phyloP scores from a whole-genome alignment of 2,113 vertebrate species.

The Festucalex cinctus region DNA sequence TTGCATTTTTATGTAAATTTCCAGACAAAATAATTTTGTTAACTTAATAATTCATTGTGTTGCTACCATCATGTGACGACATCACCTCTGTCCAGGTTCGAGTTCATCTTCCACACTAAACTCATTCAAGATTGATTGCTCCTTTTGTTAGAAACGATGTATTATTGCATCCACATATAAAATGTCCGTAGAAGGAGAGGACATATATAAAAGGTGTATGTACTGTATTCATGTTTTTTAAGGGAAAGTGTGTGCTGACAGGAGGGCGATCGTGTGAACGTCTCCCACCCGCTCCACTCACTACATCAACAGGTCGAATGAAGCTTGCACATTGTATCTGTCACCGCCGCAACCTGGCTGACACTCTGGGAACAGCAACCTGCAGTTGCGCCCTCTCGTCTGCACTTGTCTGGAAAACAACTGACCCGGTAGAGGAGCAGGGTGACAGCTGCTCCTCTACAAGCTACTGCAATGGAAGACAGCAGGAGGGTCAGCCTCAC shows the following conservation, averaged over 20 bases:
- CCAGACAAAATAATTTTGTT: too few species aligned
- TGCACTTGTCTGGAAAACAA: conserved; percentile 63
- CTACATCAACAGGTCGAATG: conserved; percentile 33
- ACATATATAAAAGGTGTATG: conserved; percentile 33
- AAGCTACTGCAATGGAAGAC: conserved; percentile 42
- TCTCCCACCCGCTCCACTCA: conserved; percentile 16
- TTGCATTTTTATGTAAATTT: too few species aligned
- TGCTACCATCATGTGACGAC: background rate
- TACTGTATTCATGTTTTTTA: conserved; percentile 1
- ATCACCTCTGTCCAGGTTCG: background rate
- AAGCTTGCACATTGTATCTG: conserved; percentile 53
- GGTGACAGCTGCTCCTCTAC: conserved; percentile 63
- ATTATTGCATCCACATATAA: conserved; percentile 11
- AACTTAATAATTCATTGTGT: too few species aligned
- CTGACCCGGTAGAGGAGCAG: conserved; percentile 57
- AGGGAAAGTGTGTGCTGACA: conserved; percentile 39
- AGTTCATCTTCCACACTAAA: background rate
- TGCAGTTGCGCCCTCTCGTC: conserved; percentile 63
- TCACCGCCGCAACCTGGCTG: conserved; percentile 48
- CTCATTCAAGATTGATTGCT: background rate
- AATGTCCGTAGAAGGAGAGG: conserved; percentile 16
- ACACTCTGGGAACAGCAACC: conserved; percentile 55
- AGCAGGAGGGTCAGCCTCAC: conserved; percentile 16
- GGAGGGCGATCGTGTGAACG: conserved; percentile 10
- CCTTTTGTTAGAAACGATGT: background rate